These are phyloP conservation scores for Heterocephalus glaber DNA, from an alignment of 2,113 vertebrate genomes.

Conservation along the genomic window DNA sequence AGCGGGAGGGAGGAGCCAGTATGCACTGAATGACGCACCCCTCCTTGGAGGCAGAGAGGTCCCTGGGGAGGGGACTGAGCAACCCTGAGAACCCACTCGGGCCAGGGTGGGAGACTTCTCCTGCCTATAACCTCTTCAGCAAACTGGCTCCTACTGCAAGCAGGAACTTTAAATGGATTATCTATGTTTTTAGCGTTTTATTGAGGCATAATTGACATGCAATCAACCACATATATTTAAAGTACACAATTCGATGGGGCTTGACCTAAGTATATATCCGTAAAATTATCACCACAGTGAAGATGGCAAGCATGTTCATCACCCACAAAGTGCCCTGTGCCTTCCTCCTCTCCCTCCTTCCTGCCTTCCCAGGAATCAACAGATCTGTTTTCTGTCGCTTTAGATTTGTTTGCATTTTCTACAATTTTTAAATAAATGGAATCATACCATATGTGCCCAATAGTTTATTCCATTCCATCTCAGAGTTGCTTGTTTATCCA, in stretches of 20 bases:
- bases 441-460: not conserved
- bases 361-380: not conserved
- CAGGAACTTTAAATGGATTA: constrained; percentile 53
- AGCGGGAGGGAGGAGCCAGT: not conserved
- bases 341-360: not conserved
- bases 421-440: constrained; percentile 13
- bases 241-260: constrained; percentile 1
- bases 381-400: not conserved
- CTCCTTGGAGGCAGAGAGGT: not conserved
- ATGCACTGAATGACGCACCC: not conserved
- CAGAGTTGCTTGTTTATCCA: not conserved
- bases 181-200: constrained; percentile 55
- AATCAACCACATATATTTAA: constrained; percentile 33
- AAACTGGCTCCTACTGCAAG: too few species aligned
- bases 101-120: not conserved
- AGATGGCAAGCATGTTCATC: not conserved
- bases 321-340: not conserved
- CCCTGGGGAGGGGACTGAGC: not conserved
- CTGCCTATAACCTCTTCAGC: not conserved
- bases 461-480: not conserved
- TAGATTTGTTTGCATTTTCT: constrained; percentile 2
- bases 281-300: constrained; percentile 23
- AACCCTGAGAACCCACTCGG: not conserved
- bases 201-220: not conserved
- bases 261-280: not conserved